A percentile compares a stretch with the other conserved stretches of the same genome.
phyloP scores from a whole-genome alignment of 2,888 invertebrate species.

The Xestia c-nigrum region DNA sequence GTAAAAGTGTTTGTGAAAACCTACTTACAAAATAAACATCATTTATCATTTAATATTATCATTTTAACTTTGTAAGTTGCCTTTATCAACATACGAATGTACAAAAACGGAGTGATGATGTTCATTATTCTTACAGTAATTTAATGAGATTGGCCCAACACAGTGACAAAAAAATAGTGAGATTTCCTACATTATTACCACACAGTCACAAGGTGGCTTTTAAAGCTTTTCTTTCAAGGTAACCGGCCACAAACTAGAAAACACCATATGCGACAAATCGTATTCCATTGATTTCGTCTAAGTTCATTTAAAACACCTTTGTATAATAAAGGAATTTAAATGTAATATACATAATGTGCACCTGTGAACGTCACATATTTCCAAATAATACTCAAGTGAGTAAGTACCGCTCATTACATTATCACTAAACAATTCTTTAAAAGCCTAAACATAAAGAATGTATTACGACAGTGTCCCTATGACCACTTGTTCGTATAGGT shows the following conservation, averaged over 20 bases:
- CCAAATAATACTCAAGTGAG: constrained; percentile 26
- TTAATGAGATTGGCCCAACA: not conserved
- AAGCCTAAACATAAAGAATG: constrained; percentile 13
- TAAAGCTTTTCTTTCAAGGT: not conserved
- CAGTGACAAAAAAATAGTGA: not conserved
- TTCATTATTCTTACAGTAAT: not conserved
- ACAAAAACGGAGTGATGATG: constrained; percentile 1
- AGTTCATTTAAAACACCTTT: constrained; percentile 5
- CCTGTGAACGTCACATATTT: constrained; percentile 18
- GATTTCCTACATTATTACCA: not conserved
- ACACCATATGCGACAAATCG: not conserved
- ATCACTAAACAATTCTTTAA: constrained; percentile 27
- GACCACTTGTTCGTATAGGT: constrained; percentile 11
- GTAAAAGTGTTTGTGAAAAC: too few relatives aligned
- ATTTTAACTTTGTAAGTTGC: not conserved
- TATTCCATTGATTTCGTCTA: not conserved
- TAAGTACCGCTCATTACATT: constrained; percentile 32
- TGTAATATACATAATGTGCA: not conserved
- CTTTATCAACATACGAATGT: not conserved
- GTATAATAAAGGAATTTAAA: constrained; percentile 4
- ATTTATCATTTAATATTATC: too few relatives aligned
- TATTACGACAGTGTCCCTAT: constrained; percentile 26
- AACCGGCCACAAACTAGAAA: not conserved
- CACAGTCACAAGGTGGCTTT: not conserved
- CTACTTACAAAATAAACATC: too few relatives aligned